Base-by-base conservation (phyloP, 2,113 vertebrate species). In the Pardalotus punctatus region DNA sequence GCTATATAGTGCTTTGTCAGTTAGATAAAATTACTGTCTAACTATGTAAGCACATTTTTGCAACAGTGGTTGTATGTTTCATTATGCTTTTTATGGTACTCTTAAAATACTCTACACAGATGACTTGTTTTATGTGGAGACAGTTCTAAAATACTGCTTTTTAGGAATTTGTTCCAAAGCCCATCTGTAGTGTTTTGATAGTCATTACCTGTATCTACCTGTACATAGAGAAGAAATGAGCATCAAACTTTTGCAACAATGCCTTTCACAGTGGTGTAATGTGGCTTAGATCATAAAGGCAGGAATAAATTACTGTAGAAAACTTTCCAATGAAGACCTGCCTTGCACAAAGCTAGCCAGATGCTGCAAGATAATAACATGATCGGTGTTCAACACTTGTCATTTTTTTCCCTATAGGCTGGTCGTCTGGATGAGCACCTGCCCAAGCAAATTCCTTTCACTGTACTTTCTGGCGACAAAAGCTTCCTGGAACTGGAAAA, bases 401-500 rank as follows among this genome's bases (percentile, higher is more conserved):
- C 4, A 5, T 47, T 92, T 97, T 19, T 95, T 97, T 62, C 70
- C 11, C 2, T 88, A 7, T 78, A 98, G 98, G 98, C 98, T 57
- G 98, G 98, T 71, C 98, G 98, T 74, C 95, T 98, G 70, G 98
- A 98, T 97, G 98, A 98, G 82, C 98, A 97, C 40, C 91, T 98
- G 50, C 98, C 98, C 84, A 98, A 98, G 94, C 98, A 98, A 80
- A 98, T 98, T 95, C 98, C 98, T 95, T 98, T 98, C 92, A 98
- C 98, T 73, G 50, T 98, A 78, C 98, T 98, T 78, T 98, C 98
- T 79, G 98, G 98, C 97, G 98, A 98, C 95, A 98, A 98, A 98
- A 98, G 98, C 86, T 98, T 98, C 93, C 93, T 98, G 94, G 98
- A 98, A 85, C 86, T 98, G 71, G 97, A 98, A 95, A 90, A 81